Evolutionary conservation across 2,888 invertebrate species (phyloP).

Genomic region (Drosophila crucigera): DNA sequence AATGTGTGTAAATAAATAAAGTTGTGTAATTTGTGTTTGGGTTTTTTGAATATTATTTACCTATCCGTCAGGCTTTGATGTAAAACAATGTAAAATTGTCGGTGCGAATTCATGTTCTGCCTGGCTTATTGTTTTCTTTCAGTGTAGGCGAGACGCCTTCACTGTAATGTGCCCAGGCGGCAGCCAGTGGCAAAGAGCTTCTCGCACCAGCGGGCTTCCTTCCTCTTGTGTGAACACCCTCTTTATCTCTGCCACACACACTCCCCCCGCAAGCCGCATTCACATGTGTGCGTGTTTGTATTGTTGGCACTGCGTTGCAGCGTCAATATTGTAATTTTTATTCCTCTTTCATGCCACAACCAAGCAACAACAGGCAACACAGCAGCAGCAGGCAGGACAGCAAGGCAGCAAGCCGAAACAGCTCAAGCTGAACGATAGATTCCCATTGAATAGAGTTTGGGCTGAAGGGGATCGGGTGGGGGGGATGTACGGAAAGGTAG

Average conservation of each 20-base stretch:
- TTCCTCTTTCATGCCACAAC: conserved; percentile 72
- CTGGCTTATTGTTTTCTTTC: background rate
- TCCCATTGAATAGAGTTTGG: conserved; percentile 47
- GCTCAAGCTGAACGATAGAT: conserved; percentile 59
- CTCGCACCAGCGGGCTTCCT: conserved; percentile 58
- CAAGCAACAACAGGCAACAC: conserved; percentile 36
- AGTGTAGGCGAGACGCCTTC: conserved; percentile 29
- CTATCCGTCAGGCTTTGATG: background rate
- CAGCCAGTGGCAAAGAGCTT: conserved; percentile 58
- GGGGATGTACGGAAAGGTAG: background rate
- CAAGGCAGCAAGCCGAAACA: conserved; percentile 27
- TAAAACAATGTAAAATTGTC: background rate
- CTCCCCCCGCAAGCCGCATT: background rate
- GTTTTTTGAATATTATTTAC: background rate
- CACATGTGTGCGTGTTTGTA: conserved; percentile 46
- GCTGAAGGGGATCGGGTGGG: background rate
- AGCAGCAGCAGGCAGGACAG: conserved; percentile 24
- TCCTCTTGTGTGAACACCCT: conserved; percentile 20
- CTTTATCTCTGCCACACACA: conserved; percentile 14
- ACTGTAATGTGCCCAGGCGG: conserved; percentile 45
- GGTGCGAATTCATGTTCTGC: background rate
- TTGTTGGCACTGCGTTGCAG: conserved; percentile 57
- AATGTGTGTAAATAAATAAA: background rate
- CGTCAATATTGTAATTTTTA: conserved; percentile 80
- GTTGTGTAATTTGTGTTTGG: background rate